A percentile compares a stretch with the other conserved stretches of the same genome.
Conservation (phyloP, 2,888 invertebrate genomes). For the Nudaria mundana region DNA sequence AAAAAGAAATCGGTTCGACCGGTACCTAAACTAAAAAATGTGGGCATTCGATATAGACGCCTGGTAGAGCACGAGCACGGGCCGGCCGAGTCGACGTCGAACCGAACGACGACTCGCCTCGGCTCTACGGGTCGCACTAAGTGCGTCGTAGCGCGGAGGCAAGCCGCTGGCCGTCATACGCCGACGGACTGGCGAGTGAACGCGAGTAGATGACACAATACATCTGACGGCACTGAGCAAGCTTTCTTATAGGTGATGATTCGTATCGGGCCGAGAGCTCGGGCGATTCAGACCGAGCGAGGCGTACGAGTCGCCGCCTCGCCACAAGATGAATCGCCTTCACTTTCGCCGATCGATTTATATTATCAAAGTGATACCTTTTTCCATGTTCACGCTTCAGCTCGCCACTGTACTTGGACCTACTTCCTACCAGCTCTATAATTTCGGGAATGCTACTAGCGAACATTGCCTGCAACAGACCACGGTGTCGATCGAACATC, state of each 20-base stretch:
- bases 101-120: slow-evolving; percentile 40
- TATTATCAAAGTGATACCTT: slow-evolving; percentile 89
- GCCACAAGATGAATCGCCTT: slow-evolving; percentile 66
- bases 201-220: slow-evolving; percentile 81
- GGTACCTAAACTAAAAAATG: slow-evolving; percentile 72
- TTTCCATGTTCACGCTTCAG: slow-evolving; percentile 99
- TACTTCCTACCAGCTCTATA: slow-evolving; percentile 99
- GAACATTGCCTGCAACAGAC: slow-evolving; percentile 98
- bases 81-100: slow-evolving; percentile 45
- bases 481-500: slow-evolving; percentile 75
- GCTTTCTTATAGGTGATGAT: slow-evolving; percentile 75
- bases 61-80: slow-evolving; percentile 74
- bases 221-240: slow-evolving; percentile 83
- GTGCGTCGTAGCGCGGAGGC: slow-evolving; percentile 40
- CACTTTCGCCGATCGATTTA: slow-evolving; percentile 68
- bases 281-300: slow-evolving; percentile 64
- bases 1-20: slow-evolving; percentile 77
- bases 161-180: slow-evolving; percentile 33
- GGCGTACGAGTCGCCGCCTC: slow-evolving; percentile 35
- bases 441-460: slow-evolving; percentile 99
- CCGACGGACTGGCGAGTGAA: slow-evolving; percentile 54
- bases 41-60: slow-evolving; percentile 79
- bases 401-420: slow-evolving; percentile 99
- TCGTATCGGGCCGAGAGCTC: slow-evolving; percentile 64
- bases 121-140: slow-evolving; percentile 31